A percentile compares a stretch with the other conserved stretches of the same genome.
phyloP scores from a whole-genome alignment of 1,140 invertebrate genomes.

The Lutraria rhynchaena region DNA sequence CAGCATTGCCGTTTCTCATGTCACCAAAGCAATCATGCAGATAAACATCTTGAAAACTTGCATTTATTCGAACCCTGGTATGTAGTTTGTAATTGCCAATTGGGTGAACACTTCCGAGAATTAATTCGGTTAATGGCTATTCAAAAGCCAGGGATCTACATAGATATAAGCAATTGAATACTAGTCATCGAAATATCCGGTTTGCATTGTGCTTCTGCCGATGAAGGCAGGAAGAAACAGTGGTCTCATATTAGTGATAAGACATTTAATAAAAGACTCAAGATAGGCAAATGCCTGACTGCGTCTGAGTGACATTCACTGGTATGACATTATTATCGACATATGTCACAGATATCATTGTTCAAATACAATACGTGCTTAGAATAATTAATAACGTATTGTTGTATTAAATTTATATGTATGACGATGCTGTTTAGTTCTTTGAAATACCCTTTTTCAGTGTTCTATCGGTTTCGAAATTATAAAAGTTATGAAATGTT shows the following conservation, averaged over 20 bases:
- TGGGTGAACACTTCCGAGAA: slow-evolving; percentile 12
- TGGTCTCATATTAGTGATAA: slow-evolving; percentile 16
- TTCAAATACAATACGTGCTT: background rate
- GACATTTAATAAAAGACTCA: slow-evolving; percentile 5
- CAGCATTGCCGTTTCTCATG: slow-evolving; percentile 12
- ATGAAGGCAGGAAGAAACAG: slow-evolving; percentile 9
- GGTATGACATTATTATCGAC: background rate
- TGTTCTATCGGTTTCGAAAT: too few species aligned
- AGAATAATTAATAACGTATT: background rate
- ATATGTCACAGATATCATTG: background rate
- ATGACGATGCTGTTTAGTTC: slow-evolving; percentile 12
- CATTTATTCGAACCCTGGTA: background rate
- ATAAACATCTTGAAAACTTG: background rate
- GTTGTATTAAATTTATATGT: background rate
- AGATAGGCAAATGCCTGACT: slow-evolving; percentile 9
- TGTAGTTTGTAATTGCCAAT: slow-evolving; percentile 7
- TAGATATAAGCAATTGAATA: too few species aligned
- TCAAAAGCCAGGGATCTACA: slow-evolving; percentile 10
- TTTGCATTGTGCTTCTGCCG: background rate
- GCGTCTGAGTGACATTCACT: background rate
- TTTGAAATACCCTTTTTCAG: background rate
- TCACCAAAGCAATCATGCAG: background rate
- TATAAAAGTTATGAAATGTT: too few species aligned
- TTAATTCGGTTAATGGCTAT: slow-evolving; percentile 9
- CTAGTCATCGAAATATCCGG: too few species aligned